Evolutionary conservation across 2,888 invertebrate species (phyloP).

Genomic region (Sesamia inferens): DNA sequence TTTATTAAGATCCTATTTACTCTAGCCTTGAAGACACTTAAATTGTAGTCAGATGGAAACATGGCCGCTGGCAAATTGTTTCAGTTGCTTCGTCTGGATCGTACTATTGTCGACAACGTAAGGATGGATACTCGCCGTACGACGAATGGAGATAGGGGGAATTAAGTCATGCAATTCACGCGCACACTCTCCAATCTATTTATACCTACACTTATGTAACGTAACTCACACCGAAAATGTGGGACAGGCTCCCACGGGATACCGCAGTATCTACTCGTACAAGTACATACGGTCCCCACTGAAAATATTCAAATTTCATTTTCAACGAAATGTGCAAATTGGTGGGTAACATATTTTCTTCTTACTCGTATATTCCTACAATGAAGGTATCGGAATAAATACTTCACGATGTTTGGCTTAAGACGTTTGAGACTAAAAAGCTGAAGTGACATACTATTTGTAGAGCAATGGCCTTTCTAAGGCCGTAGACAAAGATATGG

Average conservation of each 20-base stretch:
- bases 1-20: too few species aligned
- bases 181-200: constrained; percentile 29
- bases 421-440: constrained; percentile 10
- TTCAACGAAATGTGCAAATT: constrained; percentile 76
- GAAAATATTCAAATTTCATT: constrained; percentile 81
- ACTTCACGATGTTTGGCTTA: constrained; percentile 15
- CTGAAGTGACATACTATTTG: background rate
- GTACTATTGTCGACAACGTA: too few species aligned
- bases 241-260: constrained; percentile 55
- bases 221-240: constrained; percentile 35
- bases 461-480: background rate
- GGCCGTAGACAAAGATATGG: background rate
- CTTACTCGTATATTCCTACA: constrained; percentile 23
- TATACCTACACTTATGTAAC: constrained; percentile 17
- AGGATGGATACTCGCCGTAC: constrained; percentile 1
- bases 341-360: constrained; percentile 73
- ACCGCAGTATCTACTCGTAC: constrained; percentile 41
- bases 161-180: background rate
- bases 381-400: constrained; percentile 57
- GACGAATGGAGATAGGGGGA: constrained; percentile 8
- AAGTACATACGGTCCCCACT: constrained; percentile 60
- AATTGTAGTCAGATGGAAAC: too few species aligned
- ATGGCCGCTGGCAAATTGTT: too few species aligned
- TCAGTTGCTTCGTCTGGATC: too few species aligned
- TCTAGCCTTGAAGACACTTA: too few species aligned